phyloP scores from a whole-genome alignment of 2,797 vertebrate species.

The Sarcoramphus papa region DNA sequence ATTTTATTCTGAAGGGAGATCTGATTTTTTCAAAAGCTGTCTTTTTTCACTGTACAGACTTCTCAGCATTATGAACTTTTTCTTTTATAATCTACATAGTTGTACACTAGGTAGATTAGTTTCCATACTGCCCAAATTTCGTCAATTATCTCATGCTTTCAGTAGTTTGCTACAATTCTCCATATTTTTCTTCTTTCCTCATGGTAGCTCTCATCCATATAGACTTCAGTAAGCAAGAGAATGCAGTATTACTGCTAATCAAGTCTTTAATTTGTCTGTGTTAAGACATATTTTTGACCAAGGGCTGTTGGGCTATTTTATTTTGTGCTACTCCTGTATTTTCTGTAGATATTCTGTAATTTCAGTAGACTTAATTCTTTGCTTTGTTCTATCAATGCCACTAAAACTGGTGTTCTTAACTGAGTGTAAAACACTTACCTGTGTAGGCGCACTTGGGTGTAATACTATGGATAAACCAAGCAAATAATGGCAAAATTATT shows the following conservation, averaged over 20 bases:
- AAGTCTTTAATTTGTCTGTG: not conserved
- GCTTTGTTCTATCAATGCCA: not conserved
- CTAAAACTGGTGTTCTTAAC: not conserved
- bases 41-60: not conserved
- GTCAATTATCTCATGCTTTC: not conserved
- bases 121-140: not conserved
- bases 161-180: not conserved
- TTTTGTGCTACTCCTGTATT: not conserved
- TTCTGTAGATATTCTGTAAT: not conserved
- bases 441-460: not conserved
- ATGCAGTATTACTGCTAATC: not conserved
- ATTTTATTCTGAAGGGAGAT: conserved; percentile 14
- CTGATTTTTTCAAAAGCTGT: not conserved
- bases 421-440: not conserved
- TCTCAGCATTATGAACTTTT: not conserved
- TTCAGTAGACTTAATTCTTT: not conserved
- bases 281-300: not conserved
- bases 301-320: not conserved
- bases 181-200: not conserved
- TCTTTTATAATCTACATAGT: not conserved
- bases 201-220: not conserved
- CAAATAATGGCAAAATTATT: not conserved
- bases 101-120: not conserved
- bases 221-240: not conserved
- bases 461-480: not conserved